A percentile compares a stretch with the other conserved stretches of the same genome.
phyloP scores from a whole-genome alignment of 2,113 vertebrate genomes.

The Varanus komodoensis region DNA sequence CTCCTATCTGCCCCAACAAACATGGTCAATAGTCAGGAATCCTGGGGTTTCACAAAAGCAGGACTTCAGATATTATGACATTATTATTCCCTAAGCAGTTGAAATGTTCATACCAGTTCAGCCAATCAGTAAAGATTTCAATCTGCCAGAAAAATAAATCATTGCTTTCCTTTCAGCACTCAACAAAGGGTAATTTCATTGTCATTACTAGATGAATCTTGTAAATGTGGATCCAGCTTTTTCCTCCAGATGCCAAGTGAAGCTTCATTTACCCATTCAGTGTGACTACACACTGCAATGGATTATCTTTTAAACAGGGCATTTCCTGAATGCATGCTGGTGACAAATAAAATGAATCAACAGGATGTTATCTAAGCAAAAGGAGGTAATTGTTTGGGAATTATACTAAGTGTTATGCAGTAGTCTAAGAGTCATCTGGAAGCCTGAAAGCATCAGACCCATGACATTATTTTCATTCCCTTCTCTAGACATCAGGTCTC shows the following conservation, averaged over 20 bases:
- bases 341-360: slow-evolving; percentile 58
- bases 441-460: slow-evolving; percentile 38
- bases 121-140: neutral
- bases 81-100: neutral
- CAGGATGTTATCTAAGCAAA: slow-evolving; percentile 60
- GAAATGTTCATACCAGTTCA: neutral
- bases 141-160: neutral
- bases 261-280: neutral
- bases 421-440: slow-evolving; percentile 52
- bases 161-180: neutral
- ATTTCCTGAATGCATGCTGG: slow-evolving; percentile 50
- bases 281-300: slow-evolving; percentile 27
- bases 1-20: neutral
- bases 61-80: neutral
- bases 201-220: neutral
- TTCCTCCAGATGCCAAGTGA: slow-evolving; percentile 18
- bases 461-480: slow-evolving; percentile 53
- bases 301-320: slow-evolving; percentile 24
- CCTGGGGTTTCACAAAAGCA: neutral
- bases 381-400: slow-evolving; percentile 64
- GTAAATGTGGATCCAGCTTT: fast-evolving
- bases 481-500: slow-evolving; percentile 33
- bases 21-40: neutral
- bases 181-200: neutral
- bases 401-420: slow-evolving; percentile 61